Evolutionary conservation across 2,113 vertebrate species (phyloP), one percentile per base, ranked within the genome.

Genomic region (Ranitomeya variabilis): DNA sequence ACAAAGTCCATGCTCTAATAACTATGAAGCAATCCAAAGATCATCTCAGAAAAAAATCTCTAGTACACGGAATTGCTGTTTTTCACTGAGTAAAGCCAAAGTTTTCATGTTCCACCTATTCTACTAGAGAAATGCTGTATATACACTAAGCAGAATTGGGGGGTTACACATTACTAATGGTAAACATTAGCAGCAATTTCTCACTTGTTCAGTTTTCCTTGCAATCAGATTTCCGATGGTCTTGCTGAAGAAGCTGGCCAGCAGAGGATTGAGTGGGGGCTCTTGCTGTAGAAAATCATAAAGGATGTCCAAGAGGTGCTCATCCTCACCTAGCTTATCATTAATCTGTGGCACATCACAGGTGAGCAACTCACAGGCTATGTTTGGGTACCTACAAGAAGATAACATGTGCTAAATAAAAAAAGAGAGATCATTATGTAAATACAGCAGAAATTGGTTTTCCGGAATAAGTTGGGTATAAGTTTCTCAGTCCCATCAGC

Each of bases 211-310:
- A 0, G 98, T 97, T 93, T 99, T 99, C 31, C 98, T 95, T 64
- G 97, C 97, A 31, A 99, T 98, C 91, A 99, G 96, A 89, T 96
- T 98, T 88, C 98, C 97, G 0, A 99, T 97, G 86, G 97, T 98
- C 94, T 99, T 99, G 95, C 98, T 99, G 94, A 99, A 99, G 93
- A 99, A 99, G 90, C 98, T 99, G 94, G 98, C 98, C 15, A 99
- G 95, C 91, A 99, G 93, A 6, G 98, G 98, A 90, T 99, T 99
- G 88, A 99, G 92, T 0, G 98, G 98, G 0, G 97, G 96, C 91
- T 98, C 97, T 3, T 95, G 97, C 85, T 97, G 96, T 93, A 99
- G 90, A 93, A 99, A 99, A 91, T 95, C 93, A 5, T 97, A 99
- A 13, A 99, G 96, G 90, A 95, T 96, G 83, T 96, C 95, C 67